Evolutionary conservation across 1,140 invertebrate genomes (phyloP), one percentile per base, ranked within the genome.

Genomic region (Drosophila melanica): DNA sequence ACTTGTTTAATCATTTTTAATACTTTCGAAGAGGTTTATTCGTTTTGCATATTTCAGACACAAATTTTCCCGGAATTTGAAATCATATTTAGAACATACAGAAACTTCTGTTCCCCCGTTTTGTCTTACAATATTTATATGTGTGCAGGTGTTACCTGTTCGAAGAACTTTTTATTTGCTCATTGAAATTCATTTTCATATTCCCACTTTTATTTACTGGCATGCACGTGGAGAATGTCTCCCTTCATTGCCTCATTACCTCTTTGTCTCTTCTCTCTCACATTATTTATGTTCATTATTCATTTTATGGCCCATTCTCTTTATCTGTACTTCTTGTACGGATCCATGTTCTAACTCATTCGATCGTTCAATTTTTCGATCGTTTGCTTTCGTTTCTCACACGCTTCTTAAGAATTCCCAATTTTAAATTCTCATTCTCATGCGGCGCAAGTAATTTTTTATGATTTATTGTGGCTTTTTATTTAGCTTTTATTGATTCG

Each of bases 401-500:
- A 48, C 33, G 11, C 47, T 18, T 39, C 72, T 67, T 67, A 12
- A 39, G n/a, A 59, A 54, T 64, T 65, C 74, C 18, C 41, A 39
- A 69, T 14, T 18, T 8, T 33, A 33, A 27, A 27, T 27, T 27
- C 23, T 27, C 53, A 64, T 68, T 77, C 77, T 75, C 78, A 81
- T 64, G 66, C 51, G 12, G 63, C 66, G 57, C 70, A 65, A 64
- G 60, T 57, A 59, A 86, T 53, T 67, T 79, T 67, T 79, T 82
- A 81, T 81, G 65, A 69, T 81, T 84, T 84, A 75, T 42, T 63
- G 45, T 48, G 30, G 30, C 18, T 48, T 73, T 68, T 53, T 62
- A 45, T 63, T 44, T 51, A 54, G 53, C 27, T 68, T 76, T 86
- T 85, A 80, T 85, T 80, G 69, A 62, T 78, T 71, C 57, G 58